Conservation (phyloP, 2,888 invertebrate genomes). For the Epiperipatus broadwayi region DNA sequence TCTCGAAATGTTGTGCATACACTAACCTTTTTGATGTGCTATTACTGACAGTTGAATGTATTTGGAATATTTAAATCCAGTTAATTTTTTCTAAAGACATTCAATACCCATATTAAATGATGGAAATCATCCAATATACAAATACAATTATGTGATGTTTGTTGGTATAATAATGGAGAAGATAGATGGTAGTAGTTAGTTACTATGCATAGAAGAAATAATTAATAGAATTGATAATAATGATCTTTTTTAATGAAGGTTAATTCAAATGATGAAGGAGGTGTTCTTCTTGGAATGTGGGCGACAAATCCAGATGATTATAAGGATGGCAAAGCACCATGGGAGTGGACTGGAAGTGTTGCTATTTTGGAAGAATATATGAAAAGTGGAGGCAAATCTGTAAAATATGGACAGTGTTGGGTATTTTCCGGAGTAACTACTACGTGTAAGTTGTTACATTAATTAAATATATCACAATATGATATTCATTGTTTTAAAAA, state of each 20-base stretch:
- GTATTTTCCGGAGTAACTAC: conserved; percentile 73
- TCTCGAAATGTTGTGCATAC: too few species aligned
- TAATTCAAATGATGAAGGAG: conserved; percentile 57
- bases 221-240: too few species aligned
- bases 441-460: conserved; percentile 49
- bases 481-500: not conserved
- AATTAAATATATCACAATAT: not conserved
- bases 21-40: too few species aligned
- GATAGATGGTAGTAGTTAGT: too few species aligned
- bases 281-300: conserved; percentile 72
- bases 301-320: conserved; percentile 59
- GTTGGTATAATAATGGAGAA: too few species aligned
- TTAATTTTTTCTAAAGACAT: too few species aligned
- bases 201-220: too few species aligned
- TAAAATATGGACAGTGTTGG: conserved; percentile 77
- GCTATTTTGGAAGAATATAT: conserved; percentile 66
- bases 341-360: conserved; percentile 72
- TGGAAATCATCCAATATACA: too few species aligned
- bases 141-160: too few species aligned
- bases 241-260: conserved; percentile 31
- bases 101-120: too few species aligned
- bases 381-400: conserved; percentile 57
- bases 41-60: too few species aligned
- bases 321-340: conserved; percentile 61
- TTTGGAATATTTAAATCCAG: too few species aligned